phyloP scores from a whole-genome alignment of 2,797 vertebrate species.

The Cyprinodon diabolis region DNA sequence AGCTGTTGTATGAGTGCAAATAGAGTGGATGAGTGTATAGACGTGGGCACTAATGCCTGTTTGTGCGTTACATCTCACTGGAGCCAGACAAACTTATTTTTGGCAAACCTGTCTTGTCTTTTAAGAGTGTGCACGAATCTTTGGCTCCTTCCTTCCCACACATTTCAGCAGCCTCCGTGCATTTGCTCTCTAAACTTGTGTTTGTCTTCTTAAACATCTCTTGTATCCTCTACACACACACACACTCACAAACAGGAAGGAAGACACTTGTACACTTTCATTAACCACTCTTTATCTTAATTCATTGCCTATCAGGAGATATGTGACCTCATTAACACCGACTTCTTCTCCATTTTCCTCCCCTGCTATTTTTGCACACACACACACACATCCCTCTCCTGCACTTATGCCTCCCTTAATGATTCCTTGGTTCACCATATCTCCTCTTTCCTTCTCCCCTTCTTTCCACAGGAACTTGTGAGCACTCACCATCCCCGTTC shows the following conservation, averaged over 20 bases:
- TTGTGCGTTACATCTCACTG: slow-evolving; percentile 62
- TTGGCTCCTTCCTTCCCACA: slow-evolving; percentile 49
- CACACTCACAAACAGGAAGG: slow-evolving; percentile 35
- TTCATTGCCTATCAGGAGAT: slow-evolving; percentile 75
- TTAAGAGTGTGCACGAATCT: slow-evolving; percentile 45
- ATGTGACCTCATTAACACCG: slow-evolving; percentile 79
- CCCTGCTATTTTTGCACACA: slow-evolving; percentile 22
- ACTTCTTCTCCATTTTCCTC: slow-evolving; percentile 47
- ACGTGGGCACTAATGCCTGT: slow-evolving; percentile 61
- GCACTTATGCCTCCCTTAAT: slow-evolving; percentile 19
- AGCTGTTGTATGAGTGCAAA: slow-evolving; percentile 68
- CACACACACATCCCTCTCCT: slow-evolving; percentile 25
- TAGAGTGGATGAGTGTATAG: slow-evolving; percentile 59
- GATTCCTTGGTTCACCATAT: slow-evolving; percentile 32
- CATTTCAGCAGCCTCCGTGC: slow-evolving; percentile 35
- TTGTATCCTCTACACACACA: slow-evolving; percentile 10
- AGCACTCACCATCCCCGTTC: slow-evolving; percentile 50
- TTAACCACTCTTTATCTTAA: slow-evolving; percentile 77
- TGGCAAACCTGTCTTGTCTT: slow-evolving; percentile 52
- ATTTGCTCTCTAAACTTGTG: slow-evolving; percentile 16
- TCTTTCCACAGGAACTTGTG: slow-evolving; percentile 56
- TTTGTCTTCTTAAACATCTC: slow-evolving; percentile 28
- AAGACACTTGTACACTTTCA: slow-evolving; percentile 68
- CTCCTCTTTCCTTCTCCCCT: slow-evolving; percentile 28
- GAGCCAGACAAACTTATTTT: slow-evolving; percentile 67